These are phyloP conservation scores for Cathartes aura DNA, from an alignment of 2,113 vertebrate species.

Conservation along the genomic window DNA sequence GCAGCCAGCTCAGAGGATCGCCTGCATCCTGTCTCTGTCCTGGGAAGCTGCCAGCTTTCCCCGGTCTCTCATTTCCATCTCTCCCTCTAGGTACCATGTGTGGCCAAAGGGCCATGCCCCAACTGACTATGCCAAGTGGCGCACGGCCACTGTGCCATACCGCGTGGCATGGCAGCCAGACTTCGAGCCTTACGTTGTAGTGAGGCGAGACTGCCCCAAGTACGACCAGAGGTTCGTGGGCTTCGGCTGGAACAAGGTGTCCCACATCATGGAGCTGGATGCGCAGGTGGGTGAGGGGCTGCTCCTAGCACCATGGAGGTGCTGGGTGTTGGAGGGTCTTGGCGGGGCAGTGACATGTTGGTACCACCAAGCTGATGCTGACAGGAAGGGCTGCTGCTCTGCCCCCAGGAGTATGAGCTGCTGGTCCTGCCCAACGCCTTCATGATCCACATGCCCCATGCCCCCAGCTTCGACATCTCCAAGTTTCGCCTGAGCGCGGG, in stretches of 20 bases:
- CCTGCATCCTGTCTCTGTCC: neutral
- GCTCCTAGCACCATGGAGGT: fast-evolving
- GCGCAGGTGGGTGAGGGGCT: slow-evolving; percentile 83
- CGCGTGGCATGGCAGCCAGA: slow-evolving; percentile 91
- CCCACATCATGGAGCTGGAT: slow-evolving; percentile 94
- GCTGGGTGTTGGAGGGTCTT: neutral
- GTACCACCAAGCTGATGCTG: fast-evolving
- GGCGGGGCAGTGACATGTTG: fast-evolving
- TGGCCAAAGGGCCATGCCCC: slow-evolving; percentile 93
- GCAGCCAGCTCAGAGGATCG: neutral
- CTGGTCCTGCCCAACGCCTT: slow-evolving; percentile 95
- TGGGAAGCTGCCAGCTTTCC: neutral
- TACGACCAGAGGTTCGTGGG: slow-evolving; percentile 95
- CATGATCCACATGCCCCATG: slow-evolving; percentile 96
- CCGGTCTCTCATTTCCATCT: neutral
- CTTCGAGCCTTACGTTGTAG: slow-evolving; percentile 95
- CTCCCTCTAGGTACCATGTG: slow-evolving; percentile 82
- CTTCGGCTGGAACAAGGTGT: slow-evolving; percentile 98
- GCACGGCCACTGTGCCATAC: slow-evolving; percentile 88
- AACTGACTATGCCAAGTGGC: slow-evolving; percentile 93
- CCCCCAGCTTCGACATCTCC: slow-evolving; percentile 95
- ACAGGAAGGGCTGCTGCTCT: neutral
- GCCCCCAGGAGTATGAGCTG: slow-evolving; percentile 88
- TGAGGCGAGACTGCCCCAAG: slow-evolving; percentile 89
- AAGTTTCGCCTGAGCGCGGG: slow-evolving; percentile 90